A percentile compares a stretch with the other conserved stretches of the same genome.
phyloP scores from a whole-genome alignment of 2,888 invertebrate species.

The Pyrrhosoma nymphula region DNA sequence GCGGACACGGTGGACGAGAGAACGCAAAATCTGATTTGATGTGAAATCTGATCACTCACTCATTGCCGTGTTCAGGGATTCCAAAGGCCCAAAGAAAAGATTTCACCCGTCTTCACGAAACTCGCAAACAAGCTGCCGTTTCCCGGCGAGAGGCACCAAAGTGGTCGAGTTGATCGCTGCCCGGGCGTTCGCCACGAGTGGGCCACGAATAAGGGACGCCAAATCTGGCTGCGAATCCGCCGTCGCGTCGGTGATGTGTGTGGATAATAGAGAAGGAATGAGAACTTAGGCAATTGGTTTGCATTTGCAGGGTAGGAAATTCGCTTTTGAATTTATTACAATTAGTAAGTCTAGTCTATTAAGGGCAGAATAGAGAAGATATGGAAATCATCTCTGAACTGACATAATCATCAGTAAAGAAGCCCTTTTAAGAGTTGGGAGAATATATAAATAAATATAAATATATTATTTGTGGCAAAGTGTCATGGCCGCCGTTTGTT shows the following conservation, averaged over 20 bases:
- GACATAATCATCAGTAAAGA: too few relatives aligned
- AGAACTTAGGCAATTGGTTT: too few relatives aligned
- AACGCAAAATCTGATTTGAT: not conserved
- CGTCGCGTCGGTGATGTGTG: not conserved
- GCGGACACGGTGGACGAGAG: not conserved
- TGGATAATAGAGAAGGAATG: too few relatives aligned
- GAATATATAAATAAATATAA: too few relatives aligned
- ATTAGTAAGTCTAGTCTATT: too few relatives aligned
- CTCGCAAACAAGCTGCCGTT: constrained; percentile 17
- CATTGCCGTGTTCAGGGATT: constrained; percentile 3
- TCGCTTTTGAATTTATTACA: too few relatives aligned
- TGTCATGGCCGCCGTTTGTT: too few relatives aligned
- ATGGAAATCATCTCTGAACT: too few relatives aligned
- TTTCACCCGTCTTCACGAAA: not conserved
- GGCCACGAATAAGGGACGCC: not conserved
- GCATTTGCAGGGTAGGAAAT: too few relatives aligned
- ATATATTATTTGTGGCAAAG: too few relatives aligned
- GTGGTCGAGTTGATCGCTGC: not conserved
- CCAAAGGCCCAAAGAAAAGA: not conserved
- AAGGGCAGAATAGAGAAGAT: too few relatives aligned
- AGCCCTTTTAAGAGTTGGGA: too few relatives aligned
- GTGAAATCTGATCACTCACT: constrained; percentile 1
- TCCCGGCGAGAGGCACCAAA: not conserved
- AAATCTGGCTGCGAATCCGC: not conserved
- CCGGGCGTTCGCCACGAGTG: not conserved